Conservation (phyloP, 2,797 vertebrate genomes). For the Allobates femoralis region DNA sequence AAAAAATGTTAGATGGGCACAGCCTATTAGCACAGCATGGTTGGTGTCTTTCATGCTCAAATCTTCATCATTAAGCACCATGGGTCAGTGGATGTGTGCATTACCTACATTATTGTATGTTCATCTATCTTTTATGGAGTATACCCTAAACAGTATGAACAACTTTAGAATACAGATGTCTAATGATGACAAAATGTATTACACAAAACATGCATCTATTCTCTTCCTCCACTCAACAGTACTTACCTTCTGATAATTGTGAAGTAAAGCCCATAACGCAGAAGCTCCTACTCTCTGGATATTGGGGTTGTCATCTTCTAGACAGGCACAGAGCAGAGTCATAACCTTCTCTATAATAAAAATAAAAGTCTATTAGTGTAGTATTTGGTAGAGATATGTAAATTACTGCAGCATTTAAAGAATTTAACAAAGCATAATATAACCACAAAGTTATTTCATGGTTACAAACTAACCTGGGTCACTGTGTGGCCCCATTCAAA, state of each 20-base stretch:
- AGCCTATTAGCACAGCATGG: no score
- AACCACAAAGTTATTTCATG: not conserved
- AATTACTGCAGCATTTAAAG: not conserved
- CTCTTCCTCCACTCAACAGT: not conserved
- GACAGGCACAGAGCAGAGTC: conserved; percentile 78
- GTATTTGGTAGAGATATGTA: not conserved
- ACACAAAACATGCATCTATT: no score
- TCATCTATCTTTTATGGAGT: no score
- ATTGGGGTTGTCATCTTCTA: conserved; percentile 81
- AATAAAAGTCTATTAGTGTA: conserved; percentile 5
- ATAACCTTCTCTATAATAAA: conserved; percentile 82
- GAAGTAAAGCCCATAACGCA: conserved; percentile 90
- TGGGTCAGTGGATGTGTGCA: no score
- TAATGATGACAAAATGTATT: not conserved
- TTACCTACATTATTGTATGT: no score
- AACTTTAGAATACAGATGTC: not conserved
- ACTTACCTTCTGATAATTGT: conserved; percentile 93
- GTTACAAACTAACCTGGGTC: not conserved
- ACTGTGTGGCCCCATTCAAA: no score
- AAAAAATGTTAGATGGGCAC: no score
- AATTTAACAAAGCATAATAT: not conserved
- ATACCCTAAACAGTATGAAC: no score
- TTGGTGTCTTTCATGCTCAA: no score
- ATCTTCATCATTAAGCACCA: no score
- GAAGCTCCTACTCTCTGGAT: conserved; percentile 87